These are phyloP conservation scores for Baryphthengus martii DNA, from an alignment of 2,113 vertebrate genomes.

Conservation along the genomic window DNA sequence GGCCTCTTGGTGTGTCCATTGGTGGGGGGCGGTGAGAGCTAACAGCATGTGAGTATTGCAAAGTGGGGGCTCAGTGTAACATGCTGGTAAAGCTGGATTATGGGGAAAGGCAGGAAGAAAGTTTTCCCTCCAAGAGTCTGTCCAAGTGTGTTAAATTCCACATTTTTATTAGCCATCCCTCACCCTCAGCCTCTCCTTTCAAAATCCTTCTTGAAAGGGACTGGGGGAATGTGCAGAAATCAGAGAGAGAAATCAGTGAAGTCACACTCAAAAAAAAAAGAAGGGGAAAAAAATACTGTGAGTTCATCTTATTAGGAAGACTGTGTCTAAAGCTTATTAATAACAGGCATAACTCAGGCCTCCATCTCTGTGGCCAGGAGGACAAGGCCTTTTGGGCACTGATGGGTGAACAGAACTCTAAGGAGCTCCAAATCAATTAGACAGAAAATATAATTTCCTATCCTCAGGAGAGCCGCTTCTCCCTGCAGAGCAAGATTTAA, in stretches of 20 bases:
- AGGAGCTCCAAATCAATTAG: not conserved
- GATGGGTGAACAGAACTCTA: not conserved
- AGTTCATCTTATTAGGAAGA: not conserved
- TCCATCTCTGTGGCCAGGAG: not conserved
- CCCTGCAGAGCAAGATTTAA: not conserved
- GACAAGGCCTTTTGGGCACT: not conserved
- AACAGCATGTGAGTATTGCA: not conserved
- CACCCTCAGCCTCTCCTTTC: not conserved
- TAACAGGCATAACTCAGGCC: not conserved
- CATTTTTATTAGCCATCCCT: fast-evolving
- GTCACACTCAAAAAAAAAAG: not conserved
- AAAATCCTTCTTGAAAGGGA: not conserved
- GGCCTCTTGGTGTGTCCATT: not conserved
- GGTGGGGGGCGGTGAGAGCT: not conserved
- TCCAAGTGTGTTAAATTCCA: not conserved
- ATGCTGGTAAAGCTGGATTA: not conserved
- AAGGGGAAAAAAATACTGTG: not conserved
- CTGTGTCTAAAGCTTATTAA: not conserved
- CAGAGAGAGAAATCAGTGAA: not conserved
- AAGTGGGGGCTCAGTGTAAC: not conserved
- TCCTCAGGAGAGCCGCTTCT: not conserved
- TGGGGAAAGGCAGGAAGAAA: not conserved
- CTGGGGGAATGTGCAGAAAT: not conserved
- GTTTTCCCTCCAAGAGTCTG: not conserved
- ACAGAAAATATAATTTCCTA: not conserved